phyloP scores from a whole-genome alignment of 2,797 vertebrate genomes.

The Sebastes umbrosus region DNA sequence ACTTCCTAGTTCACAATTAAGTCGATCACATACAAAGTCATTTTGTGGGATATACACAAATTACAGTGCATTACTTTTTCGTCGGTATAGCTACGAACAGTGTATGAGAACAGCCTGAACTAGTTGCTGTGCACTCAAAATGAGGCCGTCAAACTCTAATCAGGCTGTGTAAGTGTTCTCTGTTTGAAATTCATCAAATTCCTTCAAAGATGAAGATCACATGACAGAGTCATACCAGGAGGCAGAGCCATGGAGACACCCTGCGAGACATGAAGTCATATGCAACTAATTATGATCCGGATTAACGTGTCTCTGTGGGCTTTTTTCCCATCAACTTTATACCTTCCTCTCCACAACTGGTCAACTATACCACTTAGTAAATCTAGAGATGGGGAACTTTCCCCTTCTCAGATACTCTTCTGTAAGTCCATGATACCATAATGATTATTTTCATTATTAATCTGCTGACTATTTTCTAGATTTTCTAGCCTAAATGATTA shows the following conservation, averaged over 20 bases:
- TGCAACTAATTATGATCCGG: constrained; percentile 42
- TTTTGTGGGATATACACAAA: too few species aligned
- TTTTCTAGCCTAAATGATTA: not conserved
- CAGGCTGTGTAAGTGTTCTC: not conserved
- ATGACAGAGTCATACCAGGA: constrained; percentile 18
- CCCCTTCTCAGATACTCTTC: not conserved
- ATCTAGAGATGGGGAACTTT: not conserved
- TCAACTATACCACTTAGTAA: not conserved
- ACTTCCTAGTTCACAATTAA: too few species aligned
- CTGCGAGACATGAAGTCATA: constrained; percentile 60
- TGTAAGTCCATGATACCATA: not conserved
- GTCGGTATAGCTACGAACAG: too few species aligned
- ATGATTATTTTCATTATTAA: not conserved
- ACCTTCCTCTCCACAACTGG: not conserved
- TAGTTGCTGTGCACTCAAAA: not conserved
- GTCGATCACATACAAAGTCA: too few species aligned
- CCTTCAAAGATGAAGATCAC: constrained; percentile 47
- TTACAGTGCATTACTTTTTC: too few species aligned
- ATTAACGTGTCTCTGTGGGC: constrained; percentile 35
- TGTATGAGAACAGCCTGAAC: too few species aligned
- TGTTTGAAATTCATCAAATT: constrained; percentile 32
- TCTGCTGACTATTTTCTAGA: not conserved
- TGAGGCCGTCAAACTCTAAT: not conserved
- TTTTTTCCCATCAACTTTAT: constrained; percentile 11
- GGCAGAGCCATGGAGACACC: constrained; percentile 20